Base-by-base conservation (phyloP, 2,113 vertebrate genomes). In the Pachycephala philippinensis region DNA sequence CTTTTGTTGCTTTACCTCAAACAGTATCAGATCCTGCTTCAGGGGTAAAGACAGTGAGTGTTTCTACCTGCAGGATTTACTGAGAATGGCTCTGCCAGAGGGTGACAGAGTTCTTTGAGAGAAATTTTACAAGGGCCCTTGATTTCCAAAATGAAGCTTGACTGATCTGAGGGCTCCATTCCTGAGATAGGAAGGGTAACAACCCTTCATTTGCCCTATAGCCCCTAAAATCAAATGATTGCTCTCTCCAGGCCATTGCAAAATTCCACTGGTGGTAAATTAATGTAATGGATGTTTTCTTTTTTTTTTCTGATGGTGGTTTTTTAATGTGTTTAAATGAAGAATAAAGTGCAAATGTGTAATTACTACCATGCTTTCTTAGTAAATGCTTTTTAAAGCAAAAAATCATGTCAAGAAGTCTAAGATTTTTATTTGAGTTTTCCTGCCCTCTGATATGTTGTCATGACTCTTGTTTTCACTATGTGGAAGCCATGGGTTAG, bases 221-320 rank as follows among this genome's bases (percentile, higher is more conserved):
- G 9, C 3, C 27, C 23, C n/a, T 70, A 6, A 61, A 42, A 39
- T 65, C 11, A 74, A 64, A 72, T 23, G 11, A 69, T 49, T 89
- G 17, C 17, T 83, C 33, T 89, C 49, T 60, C 54, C 59, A 40
- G 44, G 6, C 12, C 53, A 80, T 31, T 52, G 42, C 26, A 74
- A 64, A 94, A 87, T 35, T 42, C 54, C 64, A 33, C 12, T 80
- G 40, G 1, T 69, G 17, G 23, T 23, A 57, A 76, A 77, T 89
- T 54, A 69, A 69, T 74, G 27, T 35, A 72, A 57, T 47, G 11
- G 20, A 37, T 66, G 2, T 26, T 18, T 47, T 76, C 27, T 76
- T 31, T 63, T 72, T 47, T 47, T 56, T 14, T 23, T 0, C n/a
- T 75, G 8, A 18, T 3, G 1, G 23, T 30, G 24, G 1, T 2